A percentile compares a stretch with the other conserved stretches of the same genome.
phyloP scores from a whole-genome alignment of 2,888 invertebrate species.

The Stramonita haemastoma region DNA sequence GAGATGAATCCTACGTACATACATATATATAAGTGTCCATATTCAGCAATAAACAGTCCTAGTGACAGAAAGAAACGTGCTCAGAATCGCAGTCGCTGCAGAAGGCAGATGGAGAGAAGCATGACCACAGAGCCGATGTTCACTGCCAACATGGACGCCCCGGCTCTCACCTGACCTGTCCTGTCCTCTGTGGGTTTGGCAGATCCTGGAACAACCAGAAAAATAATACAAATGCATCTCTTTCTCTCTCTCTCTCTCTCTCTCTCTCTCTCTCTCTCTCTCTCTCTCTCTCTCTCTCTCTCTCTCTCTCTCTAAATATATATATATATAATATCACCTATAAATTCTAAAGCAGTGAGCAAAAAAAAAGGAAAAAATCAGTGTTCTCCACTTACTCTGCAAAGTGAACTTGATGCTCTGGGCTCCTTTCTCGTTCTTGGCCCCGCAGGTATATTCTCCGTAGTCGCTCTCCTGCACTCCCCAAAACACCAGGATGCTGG shows the following conservation, averaged over 20 bases:
- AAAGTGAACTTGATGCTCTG: conserved; percentile 48
- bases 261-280: too few species aligned
- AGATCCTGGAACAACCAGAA: conserved; percentile 42
- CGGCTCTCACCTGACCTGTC: conserved; percentile 41
- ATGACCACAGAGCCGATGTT: conserved; percentile 50
- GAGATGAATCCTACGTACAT: too few species aligned
- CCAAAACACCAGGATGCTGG: conserved; percentile 63
- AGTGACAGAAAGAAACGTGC: not conserved
- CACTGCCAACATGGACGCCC: conserved; percentile 44
- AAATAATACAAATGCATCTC: not conserved
- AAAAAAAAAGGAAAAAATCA: too few species aligned
- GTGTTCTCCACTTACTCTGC: conserved; percentile 46
- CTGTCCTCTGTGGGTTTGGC: conserved; percentile 46
- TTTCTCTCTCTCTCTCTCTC: too few species aligned
- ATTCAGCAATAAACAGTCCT: not conserved
- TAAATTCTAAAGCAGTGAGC: too few species aligned
- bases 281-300: too few species aligned
- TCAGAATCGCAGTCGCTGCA: conserved; percentile 41
- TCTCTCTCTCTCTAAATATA: too few species aligned
- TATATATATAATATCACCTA: too few species aligned
- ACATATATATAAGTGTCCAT: too few species aligned
- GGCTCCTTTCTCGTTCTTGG: conserved; percentile 61
- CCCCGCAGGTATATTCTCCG: conserved; percentile 63
- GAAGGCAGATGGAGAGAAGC: conserved; percentile 48
- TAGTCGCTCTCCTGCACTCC: conserved; percentile 57